Evolutionary conservation across 2,113 vertebrate species (phyloP).

Genomic region (Petrocephalus zakoni): DNA sequence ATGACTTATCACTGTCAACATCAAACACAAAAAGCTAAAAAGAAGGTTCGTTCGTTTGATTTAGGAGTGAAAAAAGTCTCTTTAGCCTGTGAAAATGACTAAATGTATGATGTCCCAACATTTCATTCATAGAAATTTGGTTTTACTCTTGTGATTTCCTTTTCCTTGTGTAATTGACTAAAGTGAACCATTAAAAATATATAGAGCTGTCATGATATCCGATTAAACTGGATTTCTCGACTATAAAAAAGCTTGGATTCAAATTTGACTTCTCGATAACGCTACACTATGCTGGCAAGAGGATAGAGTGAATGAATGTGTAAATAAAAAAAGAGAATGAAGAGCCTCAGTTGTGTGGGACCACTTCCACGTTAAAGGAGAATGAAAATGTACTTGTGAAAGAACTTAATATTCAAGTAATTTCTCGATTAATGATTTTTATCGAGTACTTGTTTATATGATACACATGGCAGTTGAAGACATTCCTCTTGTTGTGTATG

Average conservation of each 20-base stretch:
- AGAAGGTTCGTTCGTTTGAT: background rate
- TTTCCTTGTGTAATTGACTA: background rate
- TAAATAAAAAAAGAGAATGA: background rate
- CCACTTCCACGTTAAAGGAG: background rate
- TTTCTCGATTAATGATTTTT: background rate
- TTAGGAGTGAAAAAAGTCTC: background rate
- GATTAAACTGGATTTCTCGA: background rate
- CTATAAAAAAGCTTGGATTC: background rate
- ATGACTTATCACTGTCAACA: background rate
- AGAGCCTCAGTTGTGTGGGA: background rate
- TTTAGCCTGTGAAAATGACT: background rate
- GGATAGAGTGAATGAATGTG: background rate
- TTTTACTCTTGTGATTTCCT: background rate
- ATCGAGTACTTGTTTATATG: background rate
- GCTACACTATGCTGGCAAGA: background rate
- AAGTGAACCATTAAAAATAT: background rate
- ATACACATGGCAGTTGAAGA: background rate
- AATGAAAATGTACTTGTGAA: background rate
- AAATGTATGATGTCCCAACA: background rate
- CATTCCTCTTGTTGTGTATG: background rate
- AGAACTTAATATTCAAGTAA: background rate
- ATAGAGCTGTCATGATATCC: background rate
- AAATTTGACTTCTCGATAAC: background rate
- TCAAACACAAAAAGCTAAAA: background rate
- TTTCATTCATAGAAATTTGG: background rate